Evolutionary conservation across 1,140 invertebrate genomes (phyloP), one percentile per base, ranked within the genome.

Genomic region (Homalodisca vitripennis): DNA sequence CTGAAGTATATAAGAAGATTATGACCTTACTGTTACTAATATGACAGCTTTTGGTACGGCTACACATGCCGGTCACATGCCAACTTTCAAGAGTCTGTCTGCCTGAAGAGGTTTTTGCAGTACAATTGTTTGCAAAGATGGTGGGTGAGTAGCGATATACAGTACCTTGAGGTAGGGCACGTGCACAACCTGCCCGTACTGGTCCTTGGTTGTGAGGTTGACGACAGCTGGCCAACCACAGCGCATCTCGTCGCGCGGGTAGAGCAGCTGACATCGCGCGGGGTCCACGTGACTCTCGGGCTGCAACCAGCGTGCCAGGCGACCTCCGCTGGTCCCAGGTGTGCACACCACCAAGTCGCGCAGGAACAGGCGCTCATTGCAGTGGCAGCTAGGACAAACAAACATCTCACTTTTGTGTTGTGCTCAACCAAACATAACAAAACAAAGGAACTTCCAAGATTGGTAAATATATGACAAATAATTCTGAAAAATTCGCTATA

Each of bases 311-410:
- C 92, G 88, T 0, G 95, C 94, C 64, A 99, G 81, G 65, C 95
- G 84, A 30, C 94, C 95, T 0, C 96, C 96, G 71, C 93, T 94
- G 0, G 94, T 95, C 1, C 91, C 92, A 13, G 90, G 84, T 0
- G 88, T 87, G 68, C 93, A 93, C 10, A 87, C 85, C 20, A 98
- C 93, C 75, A 98, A 95, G 79, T 99, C 96, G 55, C 92, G 88
- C 17, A 98, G 86, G 79, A 98, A 99, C 57, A 94, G 86, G n/a
- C 93, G 86, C 77, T 98, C 95, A 80, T 96, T 95, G 27, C 93
- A 93, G 76, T 93, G 89, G 71, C 85, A 86, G 77, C 88, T 90
- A 80, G 20, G 34, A 34, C 34, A 60, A 22, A 29, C 29, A 24
- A 17, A 55, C 51, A 26, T 26, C 6, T 10, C 51, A 55, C 3